Conservation (phyloP, 2,797 vertebrate genomes). For the Gobionotothen gibberifrons region DNA sequence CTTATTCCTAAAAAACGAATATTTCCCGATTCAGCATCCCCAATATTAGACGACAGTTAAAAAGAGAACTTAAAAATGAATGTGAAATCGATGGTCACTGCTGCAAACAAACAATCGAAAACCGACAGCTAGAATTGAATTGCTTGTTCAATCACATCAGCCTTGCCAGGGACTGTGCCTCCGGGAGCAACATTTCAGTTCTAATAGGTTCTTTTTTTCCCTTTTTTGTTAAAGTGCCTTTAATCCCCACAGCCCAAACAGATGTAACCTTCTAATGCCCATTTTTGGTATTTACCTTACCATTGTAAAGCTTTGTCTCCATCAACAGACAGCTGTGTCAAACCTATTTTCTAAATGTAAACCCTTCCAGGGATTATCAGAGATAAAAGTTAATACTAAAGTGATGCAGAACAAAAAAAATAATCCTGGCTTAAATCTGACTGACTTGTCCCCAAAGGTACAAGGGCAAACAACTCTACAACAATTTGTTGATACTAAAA, state of each 20-base stretch:
- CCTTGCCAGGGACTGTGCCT: conserved; percentile 45
- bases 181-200: conserved; percentile 57
- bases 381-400: conserved; percentile 53
- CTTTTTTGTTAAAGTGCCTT: conserved; percentile 50
- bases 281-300: conserved; percentile 43
- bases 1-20: neutral
- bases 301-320: conserved; percentile 29
- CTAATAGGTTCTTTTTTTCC: conserved; percentile 39
- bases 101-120: conserved; percentile 12
- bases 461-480: conserved; percentile 14
- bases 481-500: conserved; percentile 6
- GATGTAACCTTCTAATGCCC: conserved; percentile 64
- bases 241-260: conserved; percentile 76
- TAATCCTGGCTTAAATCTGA: conserved; percentile 76
- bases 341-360: conserved; percentile 57
- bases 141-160: conserved; percentile 30
- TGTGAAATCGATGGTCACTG: conserved; percentile 4
- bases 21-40: neutral
- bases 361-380: conserved; percentile 71
- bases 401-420: conserved; percentile 55
- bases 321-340: conserved; percentile 50
- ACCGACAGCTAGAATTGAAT: conserved; percentile 12
- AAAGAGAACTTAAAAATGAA: conserved; percentile 13
- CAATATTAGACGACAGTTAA: neutral
- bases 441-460: conserved; percentile 31